These are phyloP conservation scores for Cataglyphis hispanica DNA, from an alignment of 1,140 invertebrate genomes.

Conservation along the genomic window DNA sequence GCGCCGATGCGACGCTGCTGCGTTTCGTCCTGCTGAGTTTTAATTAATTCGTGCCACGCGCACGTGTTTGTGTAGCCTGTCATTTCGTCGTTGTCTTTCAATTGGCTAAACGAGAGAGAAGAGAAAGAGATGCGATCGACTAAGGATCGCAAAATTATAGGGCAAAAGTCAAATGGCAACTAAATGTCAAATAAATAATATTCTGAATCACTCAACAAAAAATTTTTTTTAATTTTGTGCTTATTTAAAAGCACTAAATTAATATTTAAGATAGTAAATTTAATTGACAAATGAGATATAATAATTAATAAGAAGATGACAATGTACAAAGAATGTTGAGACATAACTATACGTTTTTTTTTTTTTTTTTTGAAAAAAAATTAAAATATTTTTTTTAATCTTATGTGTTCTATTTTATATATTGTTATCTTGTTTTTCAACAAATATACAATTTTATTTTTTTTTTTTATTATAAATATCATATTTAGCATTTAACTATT, in stretches of 20 bases:
- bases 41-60: slow-evolving; percentile 64
- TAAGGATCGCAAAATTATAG: slow-evolving; percentile 19
- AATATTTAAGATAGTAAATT: neutral
- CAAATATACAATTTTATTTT: neutral
- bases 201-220: neutral
- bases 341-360: neutral
- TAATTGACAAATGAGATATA: neutral
- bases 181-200: slow-evolving; percentile 29
- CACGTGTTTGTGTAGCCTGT: slow-evolving; percentile 62
- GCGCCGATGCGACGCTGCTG: slow-evolving; percentile 33
- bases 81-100: slow-evolving; percentile 62
- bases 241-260: neutral
- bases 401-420: neutral
- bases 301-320: neutral
- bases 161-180: slow-evolving; percentile 22
- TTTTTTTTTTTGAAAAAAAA: neutral
- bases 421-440: neutral
- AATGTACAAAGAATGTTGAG: neutral
- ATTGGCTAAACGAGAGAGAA: slow-evolving; percentile 21
- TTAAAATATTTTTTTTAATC: neutral
- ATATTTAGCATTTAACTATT: neutral
- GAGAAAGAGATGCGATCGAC: neutral
- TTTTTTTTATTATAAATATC: neutral
- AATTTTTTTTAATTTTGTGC: neutral
- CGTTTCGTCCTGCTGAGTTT: slow-evolving; percentile 53